Evolutionary conservation across 2,888 invertebrate species (phyloP).

Genomic region (Torymus aiolomorphi): DNA sequence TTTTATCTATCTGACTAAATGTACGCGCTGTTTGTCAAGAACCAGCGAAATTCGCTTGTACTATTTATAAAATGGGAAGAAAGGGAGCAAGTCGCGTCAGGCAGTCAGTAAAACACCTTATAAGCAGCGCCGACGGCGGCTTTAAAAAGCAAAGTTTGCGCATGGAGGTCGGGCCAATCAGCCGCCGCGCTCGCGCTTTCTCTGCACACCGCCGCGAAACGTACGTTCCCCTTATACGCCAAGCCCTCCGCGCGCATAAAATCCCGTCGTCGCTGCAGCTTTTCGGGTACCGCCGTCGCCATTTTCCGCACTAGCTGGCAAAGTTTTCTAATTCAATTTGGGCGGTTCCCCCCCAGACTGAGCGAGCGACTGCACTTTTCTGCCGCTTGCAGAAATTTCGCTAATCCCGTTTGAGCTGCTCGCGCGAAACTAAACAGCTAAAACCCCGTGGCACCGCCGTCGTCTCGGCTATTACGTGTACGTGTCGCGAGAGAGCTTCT

Average conservation of each 20-base stretch:
- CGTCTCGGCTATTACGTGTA: background rate
- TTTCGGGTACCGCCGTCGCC: background rate
- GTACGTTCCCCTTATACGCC: background rate
- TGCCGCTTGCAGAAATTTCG: conserved; percentile 22
- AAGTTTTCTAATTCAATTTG: conserved; percentile 55
- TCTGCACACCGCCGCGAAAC: background rate
- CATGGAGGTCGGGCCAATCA: too few species aligned
- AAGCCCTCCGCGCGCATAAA: too few species aligned
- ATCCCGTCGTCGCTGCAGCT: too few species aligned
- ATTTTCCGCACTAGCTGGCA: conserved; percentile 40
- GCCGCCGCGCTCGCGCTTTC: too few species aligned
- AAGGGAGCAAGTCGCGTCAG: too few species aligned
- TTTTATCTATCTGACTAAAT: too few species aligned
- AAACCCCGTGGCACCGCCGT: background rate
- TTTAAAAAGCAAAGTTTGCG: too few species aligned
- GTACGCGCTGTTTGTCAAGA: too few species aligned
- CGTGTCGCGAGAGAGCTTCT: background rate
- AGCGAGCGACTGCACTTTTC: background rate
- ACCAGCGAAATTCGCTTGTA: too few species aligned
- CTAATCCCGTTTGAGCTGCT: conserved; percentile 39
- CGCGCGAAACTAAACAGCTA: conserved; percentile 14
- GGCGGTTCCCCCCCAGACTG: background rate
- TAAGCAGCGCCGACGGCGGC: too few species aligned
- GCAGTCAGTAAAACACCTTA: too few species aligned
- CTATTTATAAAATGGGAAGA: too few species aligned